A percentile compares a stretch with the other conserved stretches of the same genome.
Evolutionary conservation across 2,113 vertebrate genomes (phyloP).

Genomic region (Platycercus adscitus): DNA sequence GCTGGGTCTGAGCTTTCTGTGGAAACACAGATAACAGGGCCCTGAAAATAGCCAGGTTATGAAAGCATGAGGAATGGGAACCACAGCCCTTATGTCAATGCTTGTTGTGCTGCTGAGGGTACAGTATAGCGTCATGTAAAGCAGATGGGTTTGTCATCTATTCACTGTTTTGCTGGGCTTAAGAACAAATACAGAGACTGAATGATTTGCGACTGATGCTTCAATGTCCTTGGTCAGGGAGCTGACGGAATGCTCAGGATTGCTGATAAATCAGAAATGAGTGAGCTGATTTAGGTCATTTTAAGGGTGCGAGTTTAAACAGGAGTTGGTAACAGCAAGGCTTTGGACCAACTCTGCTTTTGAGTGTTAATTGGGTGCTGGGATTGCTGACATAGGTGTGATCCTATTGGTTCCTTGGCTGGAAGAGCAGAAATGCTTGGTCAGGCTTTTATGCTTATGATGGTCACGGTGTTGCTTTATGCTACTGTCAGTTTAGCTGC

Average conservation of each 20-base stretch:
- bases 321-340: not conserved
- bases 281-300: constrained; percentile 32
- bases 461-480: not conserved
- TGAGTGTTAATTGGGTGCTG: constrained; percentile 10
- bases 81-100: not conserved
- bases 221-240: not conserved
- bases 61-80: constrained; percentile 5
- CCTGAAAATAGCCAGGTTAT: constrained; percentile 46
- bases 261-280: constrained; percentile 54
- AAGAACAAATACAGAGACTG: not conserved
- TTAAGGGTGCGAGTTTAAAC: constrained; percentile 4
- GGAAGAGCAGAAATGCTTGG: not conserved
- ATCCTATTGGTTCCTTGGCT: not conserved
- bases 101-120: not conserved
- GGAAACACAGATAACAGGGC: constrained; percentile 16
- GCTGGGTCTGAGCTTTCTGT: constrained; percentile 27
- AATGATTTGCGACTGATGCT: not conserved
- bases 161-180: not conserved
- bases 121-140: not conserved
- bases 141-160: not conserved
- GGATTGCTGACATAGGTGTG: constrained; percentile 11
- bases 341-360: not conserved
- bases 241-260: not conserved
- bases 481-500: not conserved
- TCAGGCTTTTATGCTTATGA: not conserved